Evolutionary conservation across 2,113 vertebrate species (phyloP).

Genomic region (Epinephelus moara): DNA sequence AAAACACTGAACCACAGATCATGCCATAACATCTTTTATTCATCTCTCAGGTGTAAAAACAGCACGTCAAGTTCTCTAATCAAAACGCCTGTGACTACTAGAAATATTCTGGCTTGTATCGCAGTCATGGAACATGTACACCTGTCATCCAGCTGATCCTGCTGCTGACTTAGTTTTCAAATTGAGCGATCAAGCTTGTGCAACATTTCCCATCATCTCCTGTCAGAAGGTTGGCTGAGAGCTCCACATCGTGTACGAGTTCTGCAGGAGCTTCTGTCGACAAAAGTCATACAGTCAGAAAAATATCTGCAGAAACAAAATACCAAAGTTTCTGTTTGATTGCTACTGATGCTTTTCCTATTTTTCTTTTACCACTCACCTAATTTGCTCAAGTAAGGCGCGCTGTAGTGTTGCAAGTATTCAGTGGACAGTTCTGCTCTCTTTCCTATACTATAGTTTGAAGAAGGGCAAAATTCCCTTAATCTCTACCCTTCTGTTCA

Average conservation of each 20-base stretch:
- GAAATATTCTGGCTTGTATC: constrained; percentile 3
- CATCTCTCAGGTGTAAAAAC: constrained; percentile 4
- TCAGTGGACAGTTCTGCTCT: neutral
- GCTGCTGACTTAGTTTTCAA: constrained; percentile 10
- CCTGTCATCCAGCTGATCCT: constrained; percentile 11
- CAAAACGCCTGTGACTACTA: neutral
- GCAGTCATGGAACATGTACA: constrained; percentile 3
- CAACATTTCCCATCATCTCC: neutral
- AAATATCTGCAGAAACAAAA: neutral
- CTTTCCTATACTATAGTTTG: neutral
- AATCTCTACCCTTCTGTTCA: too few species aligned
- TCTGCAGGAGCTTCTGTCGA: constrained; percentile 1
- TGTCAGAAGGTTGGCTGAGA: constrained; percentile 1
- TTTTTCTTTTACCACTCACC: neutral
- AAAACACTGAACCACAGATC: neutral
- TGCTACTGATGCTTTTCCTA: neutral
- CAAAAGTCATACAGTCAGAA: neutral
- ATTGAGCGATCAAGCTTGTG: constrained; percentile 22
- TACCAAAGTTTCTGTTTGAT: neutral
- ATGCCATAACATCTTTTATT: neutral
- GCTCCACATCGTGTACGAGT: neutral
- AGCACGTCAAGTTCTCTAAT: neutral
- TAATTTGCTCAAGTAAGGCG: neutral
- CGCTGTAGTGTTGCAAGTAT: neutral
- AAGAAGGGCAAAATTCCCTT: too few species aligned